Evolutionary conservation across 2,113 vertebrate genomes (phyloP).

Genomic region (Oostethus manadensis): DNA sequence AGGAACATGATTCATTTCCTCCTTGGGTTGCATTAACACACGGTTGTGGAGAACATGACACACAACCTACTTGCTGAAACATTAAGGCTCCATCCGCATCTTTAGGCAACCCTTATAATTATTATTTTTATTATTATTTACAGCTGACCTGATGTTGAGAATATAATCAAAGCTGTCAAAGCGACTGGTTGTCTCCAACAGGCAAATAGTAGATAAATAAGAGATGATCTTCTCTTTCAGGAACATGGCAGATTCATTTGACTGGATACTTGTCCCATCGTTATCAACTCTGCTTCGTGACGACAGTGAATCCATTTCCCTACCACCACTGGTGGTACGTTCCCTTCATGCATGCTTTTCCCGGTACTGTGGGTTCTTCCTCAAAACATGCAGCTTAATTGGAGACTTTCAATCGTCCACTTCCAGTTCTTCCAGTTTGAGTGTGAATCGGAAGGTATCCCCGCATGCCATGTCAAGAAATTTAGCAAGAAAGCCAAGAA

Average conservation of each 20-base stretch:
- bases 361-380: background rate
- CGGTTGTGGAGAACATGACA: constrained; percentile 1
- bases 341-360: constrained; percentile 24
- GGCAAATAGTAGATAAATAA: constrained; percentile 56
- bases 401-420: too few relatives aligned
- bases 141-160: background rate
- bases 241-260: constrained; percentile 49
- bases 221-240: constrained; percentile 28
- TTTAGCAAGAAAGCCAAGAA: background rate
- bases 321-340: constrained; percentile 48
- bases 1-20: constrained; percentile 74
- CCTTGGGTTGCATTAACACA: constrained; percentile 28
- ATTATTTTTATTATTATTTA: background rate
- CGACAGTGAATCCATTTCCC: constrained; percentile 47
- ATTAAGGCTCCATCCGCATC: background rate
- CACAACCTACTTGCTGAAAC: constrained; percentile 6
- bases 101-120: background rate
- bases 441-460: too few relatives aligned
- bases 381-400: too few relatives aligned
- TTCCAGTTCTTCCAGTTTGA: too few relatives aligned
- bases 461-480: constrained; percentile 31
- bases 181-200: too few relatives aligned
- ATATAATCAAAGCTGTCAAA: too few relatives aligned
- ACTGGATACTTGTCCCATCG: constrained; percentile 45
- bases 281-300: constrained; percentile 35